Conservation (phyloP, 1,140 invertebrate species). For the Orius insidiosus region DNA sequence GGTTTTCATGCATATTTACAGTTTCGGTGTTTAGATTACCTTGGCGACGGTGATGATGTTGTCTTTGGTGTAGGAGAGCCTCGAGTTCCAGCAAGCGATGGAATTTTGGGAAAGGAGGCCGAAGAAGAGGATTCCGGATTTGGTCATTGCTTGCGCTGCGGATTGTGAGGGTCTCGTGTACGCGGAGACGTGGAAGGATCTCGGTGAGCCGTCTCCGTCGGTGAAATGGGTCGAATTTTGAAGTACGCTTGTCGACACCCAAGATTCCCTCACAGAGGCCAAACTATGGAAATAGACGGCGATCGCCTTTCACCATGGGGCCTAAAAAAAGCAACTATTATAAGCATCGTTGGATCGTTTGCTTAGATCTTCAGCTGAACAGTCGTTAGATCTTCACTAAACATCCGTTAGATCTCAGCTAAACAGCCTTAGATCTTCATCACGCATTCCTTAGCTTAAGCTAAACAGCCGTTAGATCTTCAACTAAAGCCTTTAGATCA, state of each 20-base stretch:
- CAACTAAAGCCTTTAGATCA: no score
- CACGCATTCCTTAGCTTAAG: no score
- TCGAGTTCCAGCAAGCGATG: constrained; percentile 26
- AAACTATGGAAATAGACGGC: constrained; percentile 64
- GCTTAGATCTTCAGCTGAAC: no score
- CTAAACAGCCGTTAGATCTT: no score
- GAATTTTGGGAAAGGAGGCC: constrained; percentile 22
- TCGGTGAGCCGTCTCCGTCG: constrained; percentile 15
- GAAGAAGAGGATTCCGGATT: constrained; percentile 24
- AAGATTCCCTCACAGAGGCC: constrained; percentile 48
- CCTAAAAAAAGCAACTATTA: no score
- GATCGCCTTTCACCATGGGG: no score
- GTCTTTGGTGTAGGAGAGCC: constrained; percentile 13
- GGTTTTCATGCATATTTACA: no score
- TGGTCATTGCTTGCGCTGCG: constrained; percentile 24
- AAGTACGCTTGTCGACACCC: constrained; percentile 41
- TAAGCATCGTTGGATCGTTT: no score
- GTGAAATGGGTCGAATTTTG: constrained; percentile 20
- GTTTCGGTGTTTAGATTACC: constrained; percentile 15
- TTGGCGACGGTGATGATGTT: constrained; percentile 18
- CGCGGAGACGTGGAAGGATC: constrained; percentile 16
- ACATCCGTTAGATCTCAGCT: no score
- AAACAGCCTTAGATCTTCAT: no score
- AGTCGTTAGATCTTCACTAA: no score
- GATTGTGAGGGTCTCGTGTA: constrained; percentile 22